phyloP scores from a whole-genome alignment of 2,888 invertebrate genomes.

The Pecten maximus region DNA sequence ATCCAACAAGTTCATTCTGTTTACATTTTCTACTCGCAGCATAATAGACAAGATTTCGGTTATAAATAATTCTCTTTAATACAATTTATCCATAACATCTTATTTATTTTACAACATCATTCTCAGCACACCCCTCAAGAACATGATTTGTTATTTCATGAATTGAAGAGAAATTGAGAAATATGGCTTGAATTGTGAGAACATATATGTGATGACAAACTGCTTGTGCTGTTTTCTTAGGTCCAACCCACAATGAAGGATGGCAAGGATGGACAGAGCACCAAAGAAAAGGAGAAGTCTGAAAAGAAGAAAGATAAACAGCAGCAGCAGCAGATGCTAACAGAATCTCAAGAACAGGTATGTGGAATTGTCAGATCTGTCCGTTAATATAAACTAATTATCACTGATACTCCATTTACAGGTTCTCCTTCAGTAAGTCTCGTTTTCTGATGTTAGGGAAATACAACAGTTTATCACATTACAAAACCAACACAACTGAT shows the following conservation, averaged over 20 bases:
- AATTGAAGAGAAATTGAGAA: too few species aligned
- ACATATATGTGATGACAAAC: not conserved
- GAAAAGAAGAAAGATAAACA: slow-evolving; percentile 76
- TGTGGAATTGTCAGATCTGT: slow-evolving; percentile 13
- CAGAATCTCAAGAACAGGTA: slow-evolving; percentile 57
- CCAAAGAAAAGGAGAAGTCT: slow-evolving; percentile 68
- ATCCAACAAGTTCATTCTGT: too few species aligned
- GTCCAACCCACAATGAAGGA: slow-evolving; percentile 67
- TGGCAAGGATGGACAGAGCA: slow-evolving; percentile 48
- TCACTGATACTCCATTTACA: not conserved
- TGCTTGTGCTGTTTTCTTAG: slow-evolving; percentile 46
- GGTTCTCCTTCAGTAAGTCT: not conserved
- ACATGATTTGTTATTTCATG: too few species aligned
- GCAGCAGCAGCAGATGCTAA: slow-evolving; percentile 58
- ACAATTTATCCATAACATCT: too few species aligned
- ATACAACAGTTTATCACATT: not conserved
- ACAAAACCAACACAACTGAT: not conserved
- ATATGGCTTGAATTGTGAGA: too few species aligned
- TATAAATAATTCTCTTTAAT: too few species aligned
- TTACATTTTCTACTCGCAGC: too few species aligned
- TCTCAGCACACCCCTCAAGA: too few species aligned
- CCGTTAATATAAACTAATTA: not conserved
- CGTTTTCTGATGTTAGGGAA: not conserved
- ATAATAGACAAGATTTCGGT: too few species aligned
- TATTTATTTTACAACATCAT: too few species aligned